phyloP scores from a whole-genome alignment of 2,113 vertebrate genomes.

The Aegithalos caudatus region DNA sequence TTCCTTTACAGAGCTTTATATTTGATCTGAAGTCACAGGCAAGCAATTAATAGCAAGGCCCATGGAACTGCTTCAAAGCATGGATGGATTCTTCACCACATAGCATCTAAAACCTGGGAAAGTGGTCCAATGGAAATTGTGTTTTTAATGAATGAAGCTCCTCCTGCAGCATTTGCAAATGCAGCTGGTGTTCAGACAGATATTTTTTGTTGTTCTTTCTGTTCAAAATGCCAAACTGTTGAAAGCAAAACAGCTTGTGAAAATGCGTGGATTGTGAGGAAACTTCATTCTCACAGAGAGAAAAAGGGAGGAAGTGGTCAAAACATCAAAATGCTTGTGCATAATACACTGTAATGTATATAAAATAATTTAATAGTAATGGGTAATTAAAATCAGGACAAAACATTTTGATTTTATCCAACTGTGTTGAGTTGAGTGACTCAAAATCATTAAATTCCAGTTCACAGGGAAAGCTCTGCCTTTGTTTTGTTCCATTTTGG shows the following conservation, averaged over 20 bases:
- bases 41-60: conserved; percentile 8
- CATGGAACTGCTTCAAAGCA: conserved; percentile 18
- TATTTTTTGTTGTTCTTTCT: background rate
- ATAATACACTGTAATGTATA: conserved; percentile 54
- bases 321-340: conserved; percentile 60
- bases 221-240: conserved; percentile 53
- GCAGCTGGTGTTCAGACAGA: conserved; percentile 55
- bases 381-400: conserved; percentile 67
- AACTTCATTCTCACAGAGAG: conserved; percentile 45
- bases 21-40: background rate
- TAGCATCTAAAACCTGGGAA: background rate
- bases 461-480: conserved; percentile 8
- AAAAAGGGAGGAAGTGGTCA: conserved; percentile 59
- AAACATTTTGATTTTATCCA: conserved; percentile 58
- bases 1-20: background rate
- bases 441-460: conserved; percentile 43
- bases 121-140: conserved; percentile 10
- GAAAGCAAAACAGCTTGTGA: conserved; percentile 61
- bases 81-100: background rate
- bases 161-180: conserved; percentile 31
- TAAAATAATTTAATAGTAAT: conserved; percentile 65
- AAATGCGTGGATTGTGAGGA: conserved; percentile 28
- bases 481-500: conserved; percentile 16
- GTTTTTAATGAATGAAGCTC: conserved; percentile 32
- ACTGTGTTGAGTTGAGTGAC: conserved; percentile 7